Evolutionary conservation across 37 sponge, comb jelly and placozoan genomes (phyloP).

Genomic region (Tethya wilhelma): DNA sequence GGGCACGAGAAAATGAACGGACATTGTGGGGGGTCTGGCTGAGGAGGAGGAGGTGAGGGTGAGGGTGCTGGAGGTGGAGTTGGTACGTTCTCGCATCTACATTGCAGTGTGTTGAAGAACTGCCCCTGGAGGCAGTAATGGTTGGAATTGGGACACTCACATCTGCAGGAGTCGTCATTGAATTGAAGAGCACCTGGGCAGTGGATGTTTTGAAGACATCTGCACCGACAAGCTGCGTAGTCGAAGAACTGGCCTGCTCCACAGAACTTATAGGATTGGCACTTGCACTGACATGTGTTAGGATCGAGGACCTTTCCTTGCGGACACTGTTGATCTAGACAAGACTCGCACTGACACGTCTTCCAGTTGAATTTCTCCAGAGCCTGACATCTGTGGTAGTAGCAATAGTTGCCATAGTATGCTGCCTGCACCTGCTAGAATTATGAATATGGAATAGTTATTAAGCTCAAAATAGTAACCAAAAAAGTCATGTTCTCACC

Average conservation of each 20-base stretch:
- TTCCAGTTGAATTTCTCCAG: conserved; percentile 16
- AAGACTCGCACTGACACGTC: conserved; percentile 25
- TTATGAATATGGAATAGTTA: too few relatives aligned
- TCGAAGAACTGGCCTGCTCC: neutral
- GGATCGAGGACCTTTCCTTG: neutral
- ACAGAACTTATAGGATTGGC: neutral
- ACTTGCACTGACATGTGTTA: conserved; percentile 46
- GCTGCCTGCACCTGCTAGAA: too few relatives aligned
- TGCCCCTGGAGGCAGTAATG: neutral
- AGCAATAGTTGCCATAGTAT: too few relatives aligned
- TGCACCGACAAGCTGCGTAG: conserved; percentile 9
- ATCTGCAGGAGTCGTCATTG: conserved; percentile 32
- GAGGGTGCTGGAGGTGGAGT: neutral
- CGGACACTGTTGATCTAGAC: neutral
- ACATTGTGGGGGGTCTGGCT: neutral
- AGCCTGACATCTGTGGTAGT: too few relatives aligned
- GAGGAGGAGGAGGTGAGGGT: conserved; percentile 7
- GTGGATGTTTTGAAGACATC: neutral
- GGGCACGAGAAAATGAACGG: conserved; percentile 7
- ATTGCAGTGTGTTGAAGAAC: neutral
- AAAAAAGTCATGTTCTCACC: too few relatives aligned
- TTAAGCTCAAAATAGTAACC: too few relatives aligned
- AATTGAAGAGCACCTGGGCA: conserved; percentile 26
- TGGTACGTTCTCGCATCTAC: conserved; percentile 12
- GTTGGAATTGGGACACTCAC: conserved; percentile 23